Base-by-base conservation (phyloP, 2,797 vertebrate genomes). In the Pteronotus mesoamericanus region DNA sequence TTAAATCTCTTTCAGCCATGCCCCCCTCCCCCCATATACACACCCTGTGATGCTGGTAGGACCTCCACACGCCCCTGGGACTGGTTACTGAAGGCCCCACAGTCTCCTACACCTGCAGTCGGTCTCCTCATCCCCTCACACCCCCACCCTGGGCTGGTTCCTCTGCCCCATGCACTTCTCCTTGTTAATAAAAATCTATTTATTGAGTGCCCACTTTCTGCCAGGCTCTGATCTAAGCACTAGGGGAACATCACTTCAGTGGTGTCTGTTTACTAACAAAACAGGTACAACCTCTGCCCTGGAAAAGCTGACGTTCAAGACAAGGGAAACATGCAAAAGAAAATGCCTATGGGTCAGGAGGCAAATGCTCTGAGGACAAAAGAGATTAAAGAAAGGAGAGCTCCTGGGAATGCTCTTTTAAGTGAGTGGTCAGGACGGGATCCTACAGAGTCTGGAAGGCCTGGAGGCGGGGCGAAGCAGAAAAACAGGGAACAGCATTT, bases 401-500 rank as follows among this genome's bases (percentile, higher is more conserved):
- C 7, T 68, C 44, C 44, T 37, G 19, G 66, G 5, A 29, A 46
- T 34, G 29, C 37, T 61, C 19, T 57, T 82, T 83, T 53, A 86
- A 48, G 34, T n/a, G 74, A 5, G n/a, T 61, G 4, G 29, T 57
- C 48, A 71, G 61, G 59, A 92, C 92, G 18, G 64, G 4, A 37
- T 71, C 42, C 55, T 19, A 21, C 16, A 84, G 24, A 71, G 32
- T 37, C 34, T n/a, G n/a, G 42, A 39, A 39, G 68, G 29, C 6
- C 66, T 48, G 11, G 26, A 48, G 18, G 61, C 19, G 53, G 14
- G 88, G 18, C 22, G 79, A 61, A 39, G 57, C 3, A 48, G 55
- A 57, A 77, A 82, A 95, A 57, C n/a, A 55, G 9, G 71, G 26
- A 94, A 39, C 29, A 18, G 32, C 34, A 91, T 24, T 82, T 42